Percentiles rank a stretch among this genome's conserved stretches.
phyloP scores from a whole-genome alignment of 2,797 vertebrate genomes.

The Decapterus maruadsi region DNA sequence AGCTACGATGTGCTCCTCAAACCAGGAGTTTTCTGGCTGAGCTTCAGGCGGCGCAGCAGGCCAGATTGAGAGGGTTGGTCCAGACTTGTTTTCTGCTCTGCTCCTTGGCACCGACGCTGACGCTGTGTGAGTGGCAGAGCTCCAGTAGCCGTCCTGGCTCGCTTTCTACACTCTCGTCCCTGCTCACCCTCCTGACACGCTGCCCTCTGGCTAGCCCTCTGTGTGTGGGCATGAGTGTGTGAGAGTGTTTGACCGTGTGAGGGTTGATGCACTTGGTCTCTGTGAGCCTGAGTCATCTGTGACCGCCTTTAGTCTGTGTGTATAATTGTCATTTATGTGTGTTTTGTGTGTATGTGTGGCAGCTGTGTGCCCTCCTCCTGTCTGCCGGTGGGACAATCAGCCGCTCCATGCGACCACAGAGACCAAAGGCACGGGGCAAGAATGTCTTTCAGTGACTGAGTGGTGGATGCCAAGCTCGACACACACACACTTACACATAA shows the following conservation, averaged over 20 bases:
- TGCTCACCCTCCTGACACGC: slow-evolving; percentile 78
- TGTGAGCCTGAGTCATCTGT: slow-evolving; percentile 46
- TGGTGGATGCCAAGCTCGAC: slow-evolving; percentile 58
- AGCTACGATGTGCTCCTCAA: slow-evolving; percentile 13
- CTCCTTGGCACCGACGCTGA: slow-evolving; percentile 70
- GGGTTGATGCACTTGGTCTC: slow-evolving; percentile 51
- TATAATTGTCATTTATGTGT: slow-evolving; percentile 35
- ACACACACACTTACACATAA: slow-evolving; percentile 42
- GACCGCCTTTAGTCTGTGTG: slow-evolving; percentile 40
- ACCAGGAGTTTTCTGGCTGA: slow-evolving; percentile 49
- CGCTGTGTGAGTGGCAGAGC: slow-evolving; percentile 71
- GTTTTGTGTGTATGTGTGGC: slow-evolving; percentile 60
- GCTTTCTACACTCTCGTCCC: slow-evolving; percentile 53
- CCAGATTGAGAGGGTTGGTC: slow-evolving; percentile 60
- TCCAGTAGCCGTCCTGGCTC: slow-evolving; percentile 75
- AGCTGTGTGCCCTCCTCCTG: slow-evolving; percentile 74
- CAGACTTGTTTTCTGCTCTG: slow-evolving; percentile 70
- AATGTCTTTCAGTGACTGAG: slow-evolving; percentile 84
- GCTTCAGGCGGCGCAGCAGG: slow-evolving; percentile 44
- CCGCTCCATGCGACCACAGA: slow-evolving; percentile 80
- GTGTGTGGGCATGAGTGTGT: slow-evolving; percentile 67
- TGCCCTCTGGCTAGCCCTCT: slow-evolving; percentile 82
- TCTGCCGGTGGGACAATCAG: slow-evolving; percentile 69
- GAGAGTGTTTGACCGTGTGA: slow-evolving; percentile 34
- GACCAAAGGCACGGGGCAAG: slow-evolving; percentile 83